Evolutionary conservation across 2,113 vertebrate genomes (phyloP), one percentile per base, ranked within the genome.

Genomic region (Tragulus kanchil): DNA sequence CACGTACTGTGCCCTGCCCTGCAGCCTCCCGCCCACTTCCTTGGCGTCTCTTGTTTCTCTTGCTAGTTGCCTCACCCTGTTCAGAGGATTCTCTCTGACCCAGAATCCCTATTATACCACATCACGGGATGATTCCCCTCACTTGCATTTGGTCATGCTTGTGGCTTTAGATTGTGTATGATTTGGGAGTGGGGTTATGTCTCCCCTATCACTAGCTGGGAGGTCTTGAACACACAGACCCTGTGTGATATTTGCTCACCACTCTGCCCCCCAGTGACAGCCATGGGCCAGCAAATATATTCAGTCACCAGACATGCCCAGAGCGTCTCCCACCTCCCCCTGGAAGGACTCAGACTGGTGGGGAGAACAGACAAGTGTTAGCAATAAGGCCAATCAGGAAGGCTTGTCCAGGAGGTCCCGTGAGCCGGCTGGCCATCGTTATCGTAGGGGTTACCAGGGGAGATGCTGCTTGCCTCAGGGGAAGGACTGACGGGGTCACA

Each of bases 71-170:
- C 2, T 65, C 56, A n/a, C 31, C 58, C 64, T 56, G 28, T 23
- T 31, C 61, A 61, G 89, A 56, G 48, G 9, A 10, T 16, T 6
- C 58, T 64, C 65, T 56, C 21, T 2, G 0, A 12, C 26, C 23
- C 52, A 56, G 50, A 83, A 8, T 3, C 7, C 14, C 13, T 21
- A 0, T 48, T n/a, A 17, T 1, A 16, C 3, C 0, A 26, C 26
- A 14, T 8, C 16, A 4, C 8, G 4, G n/a, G 14, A 6, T 5
- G 59, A 28, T 9, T 54, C 50, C 31, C 7, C 26, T n/a, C 36
- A 21, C 3, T 31, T 52, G 84, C 12, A 7, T 48, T 36, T n/a
- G 52, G 78, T 50, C 7, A 1, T 25, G 1, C 9, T 16, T 73
- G 64, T 64, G 73, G 62, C 59, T 58, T 79, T 48, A 50, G 69